Evolutionary conservation across 1,140 invertebrate genomes (phyloP).

Genomic region (Tribolium madens): DNA sequence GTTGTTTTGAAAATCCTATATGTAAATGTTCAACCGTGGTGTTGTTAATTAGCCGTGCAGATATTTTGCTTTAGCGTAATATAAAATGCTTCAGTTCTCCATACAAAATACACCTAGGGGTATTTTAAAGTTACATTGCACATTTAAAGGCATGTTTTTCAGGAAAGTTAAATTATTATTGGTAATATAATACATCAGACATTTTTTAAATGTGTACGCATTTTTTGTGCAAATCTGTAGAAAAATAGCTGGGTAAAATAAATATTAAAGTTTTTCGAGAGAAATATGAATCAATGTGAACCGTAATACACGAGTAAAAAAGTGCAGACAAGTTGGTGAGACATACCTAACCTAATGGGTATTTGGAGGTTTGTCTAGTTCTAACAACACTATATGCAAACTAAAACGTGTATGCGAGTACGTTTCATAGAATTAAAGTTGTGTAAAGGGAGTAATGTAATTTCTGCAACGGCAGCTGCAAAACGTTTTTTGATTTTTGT

Average conservation of each 20-base stretch:
- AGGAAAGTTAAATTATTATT: constrained; percentile 33
- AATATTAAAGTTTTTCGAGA: background rate
- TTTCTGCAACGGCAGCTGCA: constrained; percentile 6
- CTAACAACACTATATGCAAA: constrained; percentile 7
- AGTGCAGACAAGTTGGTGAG: background rate
- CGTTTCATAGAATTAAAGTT: constrained; percentile 19
- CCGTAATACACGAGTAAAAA: background rate
- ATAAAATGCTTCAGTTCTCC: constrained; percentile 31
- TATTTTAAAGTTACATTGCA: constrained; percentile 30
- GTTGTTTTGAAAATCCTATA: constrained; percentile 23
- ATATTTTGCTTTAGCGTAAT: constrained; percentile 34
- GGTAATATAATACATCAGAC: constrained; percentile 33
- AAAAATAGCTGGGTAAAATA: constrained; percentile 9
- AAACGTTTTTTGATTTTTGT: constrained; percentile 32
- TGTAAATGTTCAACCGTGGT: constrained; percentile 22
- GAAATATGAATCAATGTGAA: background rate
- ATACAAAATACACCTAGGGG: constrained; percentile 29
- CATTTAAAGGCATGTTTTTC: constrained; percentile 31
- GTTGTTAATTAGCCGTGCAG: constrained; percentile 35
- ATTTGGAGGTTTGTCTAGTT: constrained; percentile 17
- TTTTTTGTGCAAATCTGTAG: constrained; percentile 5
- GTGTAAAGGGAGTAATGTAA: constrained; percentile 16
- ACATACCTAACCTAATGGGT: constrained; percentile 1
- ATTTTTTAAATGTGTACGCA: background rate
- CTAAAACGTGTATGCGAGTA: background rate